A percentile compares a stretch with the other conserved stretches of the same genome.
These are phyloP conservation scores for Progne subis DNA, from an alignment of 2,113 vertebrate genomes.

Conservation along the genomic window DNA sequence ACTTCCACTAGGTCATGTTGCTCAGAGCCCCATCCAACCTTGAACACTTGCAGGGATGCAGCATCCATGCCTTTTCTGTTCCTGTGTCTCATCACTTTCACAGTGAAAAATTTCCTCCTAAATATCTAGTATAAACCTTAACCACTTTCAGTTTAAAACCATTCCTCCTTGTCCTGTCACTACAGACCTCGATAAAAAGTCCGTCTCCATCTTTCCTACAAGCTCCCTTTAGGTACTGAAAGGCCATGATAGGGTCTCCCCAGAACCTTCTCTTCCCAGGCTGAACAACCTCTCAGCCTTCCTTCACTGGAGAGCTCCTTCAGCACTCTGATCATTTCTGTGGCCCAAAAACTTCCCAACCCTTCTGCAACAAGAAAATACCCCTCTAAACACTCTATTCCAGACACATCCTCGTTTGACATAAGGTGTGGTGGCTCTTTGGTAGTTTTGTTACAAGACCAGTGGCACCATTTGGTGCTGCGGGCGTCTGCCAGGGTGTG, in stretches of 20 bases:
- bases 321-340: background rate
- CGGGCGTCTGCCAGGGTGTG: background rate
- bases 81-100: background rate
- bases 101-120: background rate
- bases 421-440: background rate
- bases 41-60: background rate
- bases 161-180: background rate
- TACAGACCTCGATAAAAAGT: background rate
- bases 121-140: background rate
- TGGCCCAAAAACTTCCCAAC: background rate
- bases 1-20: background rate
- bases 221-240: background rate
- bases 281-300: background rate
- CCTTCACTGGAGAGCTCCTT: background rate
- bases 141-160: background rate
- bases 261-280: background rate
- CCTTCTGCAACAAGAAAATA: background rate
- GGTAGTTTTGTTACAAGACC: background rate
- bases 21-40: background rate
- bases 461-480: background rate
- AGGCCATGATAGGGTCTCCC: background rate
- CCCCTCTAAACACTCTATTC: background rate
- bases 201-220: background rate
- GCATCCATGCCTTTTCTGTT: background rate
- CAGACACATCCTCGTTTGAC: fast-evolving